Evolutionary conservation across 2,113 vertebrate species (phyloP).

Genomic region (Dasyurus viverrinus): DNA sequence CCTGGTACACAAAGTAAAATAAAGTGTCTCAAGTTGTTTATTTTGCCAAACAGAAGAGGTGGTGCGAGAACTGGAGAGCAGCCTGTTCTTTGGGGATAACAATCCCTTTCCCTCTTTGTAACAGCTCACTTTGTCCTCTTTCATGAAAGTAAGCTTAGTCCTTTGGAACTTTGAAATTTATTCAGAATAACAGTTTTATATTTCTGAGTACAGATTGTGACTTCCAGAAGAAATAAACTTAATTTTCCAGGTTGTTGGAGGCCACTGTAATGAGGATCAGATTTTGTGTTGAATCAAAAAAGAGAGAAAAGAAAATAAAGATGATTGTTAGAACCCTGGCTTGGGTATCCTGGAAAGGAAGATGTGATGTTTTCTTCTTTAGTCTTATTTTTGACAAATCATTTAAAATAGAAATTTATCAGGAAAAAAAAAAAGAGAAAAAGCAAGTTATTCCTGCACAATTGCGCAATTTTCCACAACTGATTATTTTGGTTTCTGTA

Average conservation of each 20-base stretch:
- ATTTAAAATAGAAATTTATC: conserved; percentile 25
- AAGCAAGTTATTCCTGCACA: neutral
- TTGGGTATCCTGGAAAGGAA: neutral
- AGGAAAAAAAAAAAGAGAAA: conserved; percentile 3
- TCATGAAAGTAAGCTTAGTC: conserved; percentile 81
- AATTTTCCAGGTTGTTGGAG: conserved; percentile 81
- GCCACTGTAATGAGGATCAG: conserved; percentile 74
- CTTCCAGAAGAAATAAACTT: conserved; percentile 87
- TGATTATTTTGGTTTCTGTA: neutral
- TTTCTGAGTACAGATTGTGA: conserved; percentile 85
- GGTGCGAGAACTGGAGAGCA: conserved; percentile 75
- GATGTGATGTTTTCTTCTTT: neutral
- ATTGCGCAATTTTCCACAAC: neutral
- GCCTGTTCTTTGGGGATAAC: conserved; percentile 81
- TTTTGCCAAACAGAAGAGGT: conserved; percentile 77
- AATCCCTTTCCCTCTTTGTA: conserved; percentile 72
- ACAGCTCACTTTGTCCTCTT: conserved; percentile 85
- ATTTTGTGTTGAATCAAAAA: conserved; percentile 68
- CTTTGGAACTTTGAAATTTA: conserved; percentile 84
- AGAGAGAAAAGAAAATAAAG: conserved; percentile 64
- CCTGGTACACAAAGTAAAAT: conserved; percentile 66
- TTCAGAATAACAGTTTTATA: conserved; percentile 85
- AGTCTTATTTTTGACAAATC: neutral
- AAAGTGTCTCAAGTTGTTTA: conserved; percentile 69
- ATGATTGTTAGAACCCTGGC: conserved; percentile 43